Evolutionary conservation across 2,797 vertebrate genomes (phyloP), one percentile per base, ranked within the genome.

Genomic region (Sebastes vulpes): DNA sequence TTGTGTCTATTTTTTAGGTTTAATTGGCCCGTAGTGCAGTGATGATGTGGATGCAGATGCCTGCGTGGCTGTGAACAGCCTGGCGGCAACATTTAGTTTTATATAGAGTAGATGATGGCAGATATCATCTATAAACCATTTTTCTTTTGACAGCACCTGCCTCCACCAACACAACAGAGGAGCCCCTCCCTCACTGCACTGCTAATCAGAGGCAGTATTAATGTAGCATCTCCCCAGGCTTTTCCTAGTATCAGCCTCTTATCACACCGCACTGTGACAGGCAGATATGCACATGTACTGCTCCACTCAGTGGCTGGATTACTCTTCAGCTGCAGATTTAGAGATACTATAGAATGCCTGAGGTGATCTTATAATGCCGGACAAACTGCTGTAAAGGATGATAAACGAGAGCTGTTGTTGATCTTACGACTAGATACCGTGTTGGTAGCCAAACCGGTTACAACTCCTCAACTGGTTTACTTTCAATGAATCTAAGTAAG

Each of bases 141-240:
- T 71, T 71, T 46, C n/a, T 63, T 75, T 73, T 76, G 29, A 53
- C 74, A 64, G 53, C 16, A 21, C 66, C 38, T 73, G 58, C 50
- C 25, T 72, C 23, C 61, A 63, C 61, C 38, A 65, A 77, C 38
- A 72, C 66, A 82, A 74, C 26, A 23, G 58, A 70, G 25, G 42
- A 42, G 25, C 5, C n/a, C 68, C 52, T 46, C 67, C 20, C 12
- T 78, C 35, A 14, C 66, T 58, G 68, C 60, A 7, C 66, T 58
- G 60, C 72, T 81, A 85, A 92, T 85, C 85, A 85, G 78, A 85
- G 28, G 28, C 25, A 9, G 65, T 66, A 60, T 79, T 82, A 72
- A 75, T 72, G 67, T 35, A 52, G 69, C 84, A 69, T 76, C 75
- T 81, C 79, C 61, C 56, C 71, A 50, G 74, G 83, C 78, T 65